These are phyloP conservation scores for Hirtodrosophila alboralis DNA, from an alignment of 2,888 invertebrate species.

Conservation along the genomic window DNA sequence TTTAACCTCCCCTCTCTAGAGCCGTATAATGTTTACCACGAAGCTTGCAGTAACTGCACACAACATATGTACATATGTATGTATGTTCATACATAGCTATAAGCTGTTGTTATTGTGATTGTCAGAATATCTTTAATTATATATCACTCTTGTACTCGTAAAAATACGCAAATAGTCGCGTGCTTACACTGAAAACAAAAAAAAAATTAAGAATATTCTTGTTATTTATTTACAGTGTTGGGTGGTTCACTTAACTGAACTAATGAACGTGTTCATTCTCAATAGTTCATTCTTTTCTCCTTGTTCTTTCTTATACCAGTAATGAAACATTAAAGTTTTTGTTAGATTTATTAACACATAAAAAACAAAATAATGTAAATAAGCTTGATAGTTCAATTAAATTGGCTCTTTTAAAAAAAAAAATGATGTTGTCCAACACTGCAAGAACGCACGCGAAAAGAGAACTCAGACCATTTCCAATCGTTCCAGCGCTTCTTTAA, in stretches of 20 bases:
- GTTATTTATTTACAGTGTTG: background rate
- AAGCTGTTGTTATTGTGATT: conserved; percentile 43
- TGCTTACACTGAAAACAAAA: conserved; percentile 58
- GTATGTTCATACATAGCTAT: conserved; percentile 3
- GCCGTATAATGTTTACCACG: conserved; percentile 17
- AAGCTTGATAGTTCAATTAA: no score
- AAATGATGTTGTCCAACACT: no score
- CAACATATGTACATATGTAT: background rate
- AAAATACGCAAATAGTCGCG: conserved; percentile 52
- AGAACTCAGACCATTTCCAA: no score
- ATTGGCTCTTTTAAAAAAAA: no score
- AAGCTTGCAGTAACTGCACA: conserved; percentile 21
- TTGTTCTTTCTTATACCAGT: no score
- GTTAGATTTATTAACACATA: no score
- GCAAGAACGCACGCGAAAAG: no score
- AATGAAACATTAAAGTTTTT: no score
- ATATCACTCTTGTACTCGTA: conserved; percentile 36
- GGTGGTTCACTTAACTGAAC: background rate
- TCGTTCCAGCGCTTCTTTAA: no score
- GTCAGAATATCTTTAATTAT: conserved; percentile 63
- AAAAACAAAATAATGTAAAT: no score
- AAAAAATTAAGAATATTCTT: background rate
- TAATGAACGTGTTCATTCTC: no score
- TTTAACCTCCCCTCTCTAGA: background rate
- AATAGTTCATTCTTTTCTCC: no score